Evolutionary conservation across 2,888 invertebrate genomes (phyloP).

Genomic region (Ophioninae sp.): DNA sequence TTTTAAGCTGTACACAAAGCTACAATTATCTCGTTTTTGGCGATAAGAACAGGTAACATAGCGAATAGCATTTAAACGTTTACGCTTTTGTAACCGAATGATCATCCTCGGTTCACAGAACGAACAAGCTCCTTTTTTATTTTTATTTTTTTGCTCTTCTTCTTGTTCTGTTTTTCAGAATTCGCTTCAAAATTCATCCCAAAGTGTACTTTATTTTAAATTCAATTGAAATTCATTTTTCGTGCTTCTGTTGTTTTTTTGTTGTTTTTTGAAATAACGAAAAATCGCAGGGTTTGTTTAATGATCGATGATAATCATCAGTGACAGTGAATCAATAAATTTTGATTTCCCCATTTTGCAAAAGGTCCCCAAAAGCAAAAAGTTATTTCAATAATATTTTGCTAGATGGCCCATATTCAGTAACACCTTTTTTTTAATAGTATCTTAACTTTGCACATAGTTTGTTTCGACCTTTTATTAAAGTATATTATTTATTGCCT

Average conservation of each 20-base stretch:
- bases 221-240: no score
- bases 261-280: neutral
- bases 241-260: no score
- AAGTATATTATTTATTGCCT: no score
- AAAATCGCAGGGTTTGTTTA: neutral
- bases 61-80: neutral
- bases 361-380: no score
- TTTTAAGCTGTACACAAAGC: neutral
- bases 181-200: neutral
- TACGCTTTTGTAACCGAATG: neutral
- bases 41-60: constrained; percentile 1
- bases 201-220: no score
- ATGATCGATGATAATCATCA: neutral
- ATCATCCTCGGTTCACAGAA: neutral
- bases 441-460: no score
- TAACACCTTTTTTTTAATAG: no score
- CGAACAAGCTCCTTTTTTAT: neutral
- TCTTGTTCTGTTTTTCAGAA: neutral
- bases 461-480: no score
- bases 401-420: no score
- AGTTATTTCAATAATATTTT: no score
- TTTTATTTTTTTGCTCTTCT: neutral
- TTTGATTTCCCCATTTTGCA: neutral
- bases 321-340: neutral
- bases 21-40: constrained; percentile 38